Evolutionary conservation across 2,113 vertebrate species (phyloP).

Genomic region (Amblyopsis rosae): DNA sequence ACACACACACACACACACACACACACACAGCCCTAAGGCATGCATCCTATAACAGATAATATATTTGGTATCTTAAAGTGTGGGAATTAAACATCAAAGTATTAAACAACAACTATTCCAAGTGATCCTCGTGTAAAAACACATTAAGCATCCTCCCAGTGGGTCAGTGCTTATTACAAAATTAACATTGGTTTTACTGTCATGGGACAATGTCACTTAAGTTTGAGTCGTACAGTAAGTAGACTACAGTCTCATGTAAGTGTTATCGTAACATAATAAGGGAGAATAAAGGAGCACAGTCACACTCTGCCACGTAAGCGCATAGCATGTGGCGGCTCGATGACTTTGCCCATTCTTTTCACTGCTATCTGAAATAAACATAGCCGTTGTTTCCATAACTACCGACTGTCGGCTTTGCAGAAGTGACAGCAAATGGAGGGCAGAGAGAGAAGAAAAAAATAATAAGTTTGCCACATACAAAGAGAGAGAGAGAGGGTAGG

Average conservation of each 20-base stretch:
- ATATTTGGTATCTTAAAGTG: neutral
- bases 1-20: neutral
- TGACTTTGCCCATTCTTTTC: conserved; percentile 33
- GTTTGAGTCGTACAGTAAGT: too few species aligned
- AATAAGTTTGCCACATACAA: neutral
- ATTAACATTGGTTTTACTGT: too few species aligned
- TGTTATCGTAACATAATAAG: too few species aligned
- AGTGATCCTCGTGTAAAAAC: conserved; percentile 3
- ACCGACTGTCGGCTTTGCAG: conserved; percentile 48
- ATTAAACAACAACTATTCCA: neutral
- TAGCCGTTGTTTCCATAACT: conserved; percentile 63
- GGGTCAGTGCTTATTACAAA: neutral
- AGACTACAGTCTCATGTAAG: too few species aligned
- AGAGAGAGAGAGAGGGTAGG: neutral
- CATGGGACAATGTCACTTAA: too few species aligned
- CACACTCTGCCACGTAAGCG: conserved; percentile 16
- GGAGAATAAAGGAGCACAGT: too few species aligned
- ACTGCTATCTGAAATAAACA: conserved; percentile 37
- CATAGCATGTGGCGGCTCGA: conserved; percentile 20
- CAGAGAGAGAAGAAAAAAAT: conserved; percentile 11
- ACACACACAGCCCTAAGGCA: neutral
- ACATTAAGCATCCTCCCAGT: neutral
- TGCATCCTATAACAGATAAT: neutral
- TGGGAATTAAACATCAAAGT: too few species aligned
- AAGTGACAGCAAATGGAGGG: conserved; percentile 45